Evolutionary conservation across 2,113 vertebrate species (phyloP), one percentile per base, ranked within the genome.

Genomic region (Ploceus nigricollis): DNA sequence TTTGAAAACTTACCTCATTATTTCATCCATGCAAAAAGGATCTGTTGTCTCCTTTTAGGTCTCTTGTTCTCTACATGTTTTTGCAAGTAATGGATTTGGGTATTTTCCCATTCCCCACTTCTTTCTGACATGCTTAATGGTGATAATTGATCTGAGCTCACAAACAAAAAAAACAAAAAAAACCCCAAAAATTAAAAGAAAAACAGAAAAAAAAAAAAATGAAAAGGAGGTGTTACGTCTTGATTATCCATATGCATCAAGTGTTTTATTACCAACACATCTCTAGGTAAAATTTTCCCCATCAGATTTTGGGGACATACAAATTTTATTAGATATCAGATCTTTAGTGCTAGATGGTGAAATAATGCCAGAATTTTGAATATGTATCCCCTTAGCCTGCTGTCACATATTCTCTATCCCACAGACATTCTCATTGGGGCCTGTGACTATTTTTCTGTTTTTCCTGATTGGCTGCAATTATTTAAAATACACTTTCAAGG

Each of bases 281-380:
- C 66, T 93, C 89, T 68, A 89, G 65, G 72, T 64, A 89, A 87
- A 78, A 89, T 90, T 89, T 73, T 84, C 96, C 51, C 78, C 57
- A 66, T 90, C 88, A 88, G 81, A 92, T 87, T 88, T 50, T 86
- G 80, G 73, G 64, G 85, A 76, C 68, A 92, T 11, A 95, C 10
- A 94, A 64, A 95, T 96, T 87, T 95, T 78, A 83, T 94, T 75
- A 95, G 20, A 71, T 65, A 89, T 28, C 69, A 94, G 60, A 78
- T 94, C 68, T 87, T 96, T 92, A 96, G 87, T 65, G 45, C 30
- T 33, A 93, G 57, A 42, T 83, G 56, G 60, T 31, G 60, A 91
- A 95, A 96, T 81, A 96, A 94, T 48, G 44, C 79, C 95, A 96
- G 92, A 96, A 79, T 85, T 65, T 21, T 73, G 33, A 47, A 85